Evolutionary conservation across 2,888 invertebrate species (phyloP).

Genomic region (Tipula helvola): DNA sequence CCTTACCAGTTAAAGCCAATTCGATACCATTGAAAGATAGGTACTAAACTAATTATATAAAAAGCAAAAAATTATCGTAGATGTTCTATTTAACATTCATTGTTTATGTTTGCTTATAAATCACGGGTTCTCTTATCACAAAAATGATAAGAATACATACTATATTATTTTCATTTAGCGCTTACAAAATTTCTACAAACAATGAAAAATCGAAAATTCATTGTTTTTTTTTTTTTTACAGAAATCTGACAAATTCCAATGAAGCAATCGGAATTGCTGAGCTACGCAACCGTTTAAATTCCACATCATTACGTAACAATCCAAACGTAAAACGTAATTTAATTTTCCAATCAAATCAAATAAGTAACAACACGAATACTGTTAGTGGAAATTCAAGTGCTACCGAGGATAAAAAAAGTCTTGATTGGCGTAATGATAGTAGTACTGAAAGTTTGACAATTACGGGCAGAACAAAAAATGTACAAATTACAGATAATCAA

Average conservation of each 20-base stretch:
- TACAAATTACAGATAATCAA: constrained; percentile 30
- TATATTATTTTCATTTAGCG: background rate
- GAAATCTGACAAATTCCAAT: background rate
- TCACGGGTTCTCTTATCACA: background rate
- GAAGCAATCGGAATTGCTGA: constrained; percentile 21
- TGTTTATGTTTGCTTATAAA: background rate
- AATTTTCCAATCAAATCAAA: constrained; percentile 6
- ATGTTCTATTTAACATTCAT: background rate
- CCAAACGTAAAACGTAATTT: constrained; percentile 13
- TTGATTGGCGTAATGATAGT: constrained; percentile 53
- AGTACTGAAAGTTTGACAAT: constrained; percentile 71
- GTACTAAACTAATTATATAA: constrained; percentile 26
- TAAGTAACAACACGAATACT: background rate
- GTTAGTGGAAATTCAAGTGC: constrained; percentile 27
- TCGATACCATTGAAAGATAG: constrained; percentile 45
- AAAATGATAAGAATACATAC: background rate
- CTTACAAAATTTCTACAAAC: background rate
- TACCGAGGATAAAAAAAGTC: constrained; percentile 23
- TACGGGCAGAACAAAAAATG: constrained; percentile 28
- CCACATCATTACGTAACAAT: constrained; percentile 29
- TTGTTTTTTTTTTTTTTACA: background rate
- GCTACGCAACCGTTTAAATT: constrained; percentile 28
- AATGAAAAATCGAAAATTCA: background rate
- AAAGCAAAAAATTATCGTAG: background rate
- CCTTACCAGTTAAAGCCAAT: constrained; percentile 34